Evolutionary conservation across 2,113 vertebrate genomes (phyloP), one percentile per base, ranked within the genome.

Genomic region (Pyrgilauda ruficollis): DNA sequence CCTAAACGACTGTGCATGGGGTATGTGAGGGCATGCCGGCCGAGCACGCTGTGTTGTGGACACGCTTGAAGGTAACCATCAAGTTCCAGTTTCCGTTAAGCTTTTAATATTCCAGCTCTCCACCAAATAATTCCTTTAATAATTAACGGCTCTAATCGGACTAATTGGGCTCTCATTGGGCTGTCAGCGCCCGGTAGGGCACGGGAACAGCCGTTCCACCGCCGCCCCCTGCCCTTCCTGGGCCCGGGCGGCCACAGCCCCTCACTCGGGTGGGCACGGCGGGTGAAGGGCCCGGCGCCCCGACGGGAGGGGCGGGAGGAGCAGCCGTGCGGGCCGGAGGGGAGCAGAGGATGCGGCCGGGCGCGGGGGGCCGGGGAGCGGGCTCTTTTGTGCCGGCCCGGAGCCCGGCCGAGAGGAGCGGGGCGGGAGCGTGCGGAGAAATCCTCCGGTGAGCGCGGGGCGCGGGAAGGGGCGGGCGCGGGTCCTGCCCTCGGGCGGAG

Each of bases 1-100:
- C 1, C 6, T 14, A 17, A 49, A 27, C 16, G n/a, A 28, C 26
- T 1, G 13, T 0, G 3, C 10, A 1, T 0, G 24, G 39, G 27
- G 41, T 15, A 15, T 0, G 12, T 4, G 8, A 76, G 22, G 23
- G n/a, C 23, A 19, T 52, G 6, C 22, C 0, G 33, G 33, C 28
- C 3, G 4, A 5, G n/a, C 37, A 18, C 0, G 22, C 46, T 4
- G 15, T 23, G 20, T 1, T 44, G 16, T 0, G 46, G 18, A 15
- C 23, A 7, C 20, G 2, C 15, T n/a, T 37, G 49, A 19, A 5
- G 59, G 11, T 13, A n/a, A 62, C 39, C 4, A 33, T 4, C 37
- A 15, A 44, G 17, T 6, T 19, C 27, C 50, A 13, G 49, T 19
- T 46, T 73, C 63, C 67, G 27, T 9, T 17, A 59, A 20, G 47